phyloP scores from a whole-genome alignment of 2,888 invertebrate species.

The Zygothrica quintamaculata region DNA sequence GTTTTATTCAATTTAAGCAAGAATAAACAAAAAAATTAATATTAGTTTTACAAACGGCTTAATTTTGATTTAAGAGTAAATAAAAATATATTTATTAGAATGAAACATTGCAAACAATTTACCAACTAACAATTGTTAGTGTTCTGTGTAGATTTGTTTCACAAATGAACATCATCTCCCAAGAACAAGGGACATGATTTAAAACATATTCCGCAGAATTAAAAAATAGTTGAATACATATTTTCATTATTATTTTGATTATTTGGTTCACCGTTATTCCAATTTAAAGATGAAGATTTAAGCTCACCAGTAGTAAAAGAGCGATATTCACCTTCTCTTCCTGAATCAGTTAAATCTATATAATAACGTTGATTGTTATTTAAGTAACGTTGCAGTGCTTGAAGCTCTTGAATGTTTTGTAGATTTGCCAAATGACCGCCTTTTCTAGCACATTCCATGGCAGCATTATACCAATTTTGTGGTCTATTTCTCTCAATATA shows the following conservation, averaged over 20 bases:
- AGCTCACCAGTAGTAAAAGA: constrained; percentile 7
- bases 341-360: constrained; percentile 1
- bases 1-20: too few relatives aligned
- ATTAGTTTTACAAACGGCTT: too few relatives aligned
- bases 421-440: constrained; percentile 11
- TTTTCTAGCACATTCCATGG: background rate
- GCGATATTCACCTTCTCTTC: background rate
- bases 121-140: constrained; percentile 3
- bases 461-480: constrained; percentile 6
- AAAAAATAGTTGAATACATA: constrained; percentile 4
- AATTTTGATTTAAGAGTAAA: too few relatives aligned
- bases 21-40: too few relatives aligned
- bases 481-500: background rate
- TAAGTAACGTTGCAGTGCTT: background rate
- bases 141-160: constrained; percentile 7
- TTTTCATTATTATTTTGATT: background rate
- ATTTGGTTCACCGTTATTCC: background rate
- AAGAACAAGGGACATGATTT: background rate
- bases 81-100: too few relatives aligned
- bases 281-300: background rate
- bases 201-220: background rate
- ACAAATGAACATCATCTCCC: background rate
- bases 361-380: background rate
- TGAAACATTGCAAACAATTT: too few relatives aligned
- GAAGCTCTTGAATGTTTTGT: background rate